A percentile compares a stretch with the other conserved stretches of the same genome.
These are phyloP conservation scores for Hecatera dysodea DNA, from an alignment of 2,888 invertebrate genomes.

Conservation along the genomic window DNA sequence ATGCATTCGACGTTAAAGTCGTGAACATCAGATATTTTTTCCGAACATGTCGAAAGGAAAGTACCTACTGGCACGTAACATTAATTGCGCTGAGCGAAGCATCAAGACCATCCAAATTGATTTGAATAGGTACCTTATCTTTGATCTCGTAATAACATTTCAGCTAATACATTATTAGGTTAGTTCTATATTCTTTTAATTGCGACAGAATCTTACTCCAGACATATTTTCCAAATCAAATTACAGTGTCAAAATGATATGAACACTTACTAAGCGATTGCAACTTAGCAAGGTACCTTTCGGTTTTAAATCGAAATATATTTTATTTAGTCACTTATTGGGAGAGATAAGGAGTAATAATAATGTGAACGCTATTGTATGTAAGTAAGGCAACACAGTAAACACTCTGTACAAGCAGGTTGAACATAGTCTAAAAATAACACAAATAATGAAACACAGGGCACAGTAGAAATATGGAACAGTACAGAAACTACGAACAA, in stretches of 20 bases:
- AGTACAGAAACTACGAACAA: no score
- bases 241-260: constrained; percentile 81
- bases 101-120: constrained; percentile 84
- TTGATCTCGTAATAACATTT: constrained; percentile 81
- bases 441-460: constrained; percentile 90
- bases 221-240: constrained; percentile 76
- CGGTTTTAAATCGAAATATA: constrained; percentile 35
- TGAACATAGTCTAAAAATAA: constrained; percentile 89
- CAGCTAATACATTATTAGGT: constrained; percentile 82
- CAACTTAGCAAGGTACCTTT: constrained; percentile 31
- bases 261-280: constrained; percentile 61
- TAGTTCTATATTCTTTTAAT: constrained; percentile 78
- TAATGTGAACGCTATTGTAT: constrained; percentile 85
- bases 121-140: constrained; percentile 84
- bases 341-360: constrained; percentile 75
- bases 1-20: constrained; percentile 82
- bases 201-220: constrained; percentile 75
- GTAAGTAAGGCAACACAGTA: constrained; percentile 85
- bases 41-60: constrained; percentile 76
- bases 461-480: no score
- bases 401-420: constrained; percentile 89
- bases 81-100: constrained; percentile 82
- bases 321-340: constrained; percentile 57
- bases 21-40: constrained; percentile 84
- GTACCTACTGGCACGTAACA: constrained; percentile 82